These are phyloP conservation scores for Trogon surrucura DNA, from an alignment of 2,113 vertebrate species.

Conservation along the genomic window DNA sequence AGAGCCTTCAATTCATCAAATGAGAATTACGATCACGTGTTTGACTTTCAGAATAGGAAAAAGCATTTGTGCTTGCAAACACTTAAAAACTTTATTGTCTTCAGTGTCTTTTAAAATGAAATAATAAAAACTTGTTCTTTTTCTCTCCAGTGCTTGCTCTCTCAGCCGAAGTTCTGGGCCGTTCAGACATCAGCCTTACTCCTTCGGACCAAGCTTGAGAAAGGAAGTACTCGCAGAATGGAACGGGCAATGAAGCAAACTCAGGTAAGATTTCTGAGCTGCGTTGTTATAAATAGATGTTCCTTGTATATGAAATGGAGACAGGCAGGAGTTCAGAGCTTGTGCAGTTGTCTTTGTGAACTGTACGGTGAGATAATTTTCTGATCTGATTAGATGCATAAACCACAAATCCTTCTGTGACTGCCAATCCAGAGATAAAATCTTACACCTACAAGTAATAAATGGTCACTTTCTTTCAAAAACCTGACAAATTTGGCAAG, in stretches of 20 bases:
- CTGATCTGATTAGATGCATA: neutral
- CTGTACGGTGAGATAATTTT: neutral
- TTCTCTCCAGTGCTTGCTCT: constrained; percentile 85
- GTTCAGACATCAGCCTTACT: constrained; percentile 89
- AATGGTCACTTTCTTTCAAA: neutral
- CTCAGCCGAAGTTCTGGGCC: constrained; percentile 94
- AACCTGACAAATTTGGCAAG: neutral
- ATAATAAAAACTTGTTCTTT: neutral
- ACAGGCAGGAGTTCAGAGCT: neutral
- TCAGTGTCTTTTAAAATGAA: neutral
- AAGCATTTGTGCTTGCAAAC: neutral
- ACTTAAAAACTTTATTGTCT: neutral
- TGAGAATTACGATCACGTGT: neutral
- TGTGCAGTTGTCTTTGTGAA: neutral
- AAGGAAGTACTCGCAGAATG: constrained; percentile 83
- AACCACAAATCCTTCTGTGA: neutral
- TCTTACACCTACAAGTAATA: neutral
- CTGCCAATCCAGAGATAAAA: neutral
- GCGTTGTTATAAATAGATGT: neutral
- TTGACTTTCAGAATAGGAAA: neutral
- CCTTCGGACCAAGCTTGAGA: constrained; percentile 91
- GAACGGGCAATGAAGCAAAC: constrained; percentile 96
- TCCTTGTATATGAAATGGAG: neutral
- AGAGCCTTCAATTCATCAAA: neutral
- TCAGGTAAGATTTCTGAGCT: constrained; percentile 79